Conservation (phyloP, 2,113 vertebrate species). For the Ranitomeya imitator region DNA sequence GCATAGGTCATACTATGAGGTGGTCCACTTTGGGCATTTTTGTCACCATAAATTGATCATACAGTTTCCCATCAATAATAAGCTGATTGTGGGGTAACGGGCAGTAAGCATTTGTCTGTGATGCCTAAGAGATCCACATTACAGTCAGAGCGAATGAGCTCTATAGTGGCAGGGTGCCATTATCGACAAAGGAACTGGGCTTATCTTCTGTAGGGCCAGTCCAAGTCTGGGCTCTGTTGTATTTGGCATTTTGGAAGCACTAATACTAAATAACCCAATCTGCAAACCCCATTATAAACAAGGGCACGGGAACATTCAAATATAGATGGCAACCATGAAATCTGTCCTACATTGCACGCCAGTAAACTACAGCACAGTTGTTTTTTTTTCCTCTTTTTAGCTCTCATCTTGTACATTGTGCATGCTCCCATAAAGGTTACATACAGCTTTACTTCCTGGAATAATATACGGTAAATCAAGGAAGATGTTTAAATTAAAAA, state of each 20-base stretch:
- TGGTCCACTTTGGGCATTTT: too few species aligned
- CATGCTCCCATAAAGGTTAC: not conserved
- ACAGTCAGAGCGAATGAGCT: too few species aligned
- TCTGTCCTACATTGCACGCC: not conserved
- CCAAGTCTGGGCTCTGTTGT: not conserved
- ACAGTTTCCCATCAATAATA: too few species aligned
- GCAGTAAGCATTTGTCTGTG: too few species aligned
- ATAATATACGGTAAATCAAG: constrained; percentile 21
- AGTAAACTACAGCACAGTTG: not conserved
- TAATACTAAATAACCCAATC: not conserved
- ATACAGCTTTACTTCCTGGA: not conserved
- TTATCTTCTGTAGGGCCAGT: not conserved
- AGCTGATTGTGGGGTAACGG: not conserved
- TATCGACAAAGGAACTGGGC: not conserved
- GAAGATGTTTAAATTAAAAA: not conserved
- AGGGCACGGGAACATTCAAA: not conserved
- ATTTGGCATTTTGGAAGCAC: not conserved
- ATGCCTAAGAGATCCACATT: too few species aligned
- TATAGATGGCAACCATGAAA: not conserved
- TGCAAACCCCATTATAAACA: not conserved
- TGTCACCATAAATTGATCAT: too few species aligned
- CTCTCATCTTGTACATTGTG: not conserved
- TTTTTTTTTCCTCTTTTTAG: not conserved
- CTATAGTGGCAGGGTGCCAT: not conserved
- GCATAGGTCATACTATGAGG: too few species aligned